Base-by-base conservation (phyloP, 2,797 vertebrate species). In the Triplophysa yarkandensis region DNA sequence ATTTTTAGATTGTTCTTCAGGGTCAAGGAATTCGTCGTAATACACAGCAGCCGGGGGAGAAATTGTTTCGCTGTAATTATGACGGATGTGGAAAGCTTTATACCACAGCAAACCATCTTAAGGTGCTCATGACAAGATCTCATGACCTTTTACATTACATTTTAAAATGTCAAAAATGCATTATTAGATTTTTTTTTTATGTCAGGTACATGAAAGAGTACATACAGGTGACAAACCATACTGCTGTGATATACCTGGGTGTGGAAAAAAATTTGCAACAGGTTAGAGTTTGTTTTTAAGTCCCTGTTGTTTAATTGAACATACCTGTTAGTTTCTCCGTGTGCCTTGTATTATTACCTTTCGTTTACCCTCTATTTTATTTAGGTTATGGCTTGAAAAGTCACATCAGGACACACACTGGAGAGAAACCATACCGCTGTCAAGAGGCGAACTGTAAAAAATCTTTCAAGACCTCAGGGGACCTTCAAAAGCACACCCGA, bases 221-320 rank as follows among this genome's bases (percentile, higher is more conserved):
- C 97, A 99, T 88, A 99, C 97, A 0, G 97, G 97, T 85, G 96
- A 98, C 86, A 95, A 97, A 82, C 97, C 97, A 0, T 98, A 99
- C 80, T 82, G 95, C 71, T 99, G 97, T 85, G 96, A 98, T 14
- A 94, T 95, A 85, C 88, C 88, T 10, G 93, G 95, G 74, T 99
- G 97, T 86, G 95, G 95, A 68, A 98, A 98, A 89, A 97, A 95
- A 77, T 99, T 99, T 91, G 96, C 97, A 81, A 99, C 97, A 95
- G 97, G 97, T 99, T 68, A 63, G 4, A 2, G 6, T 4, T 23
- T 7, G 13, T 54, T 2, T 27, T 4, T n/a, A n/a, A n/a, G n/a
- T n/a, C 9, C 2, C 43, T 44, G 43, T 44, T n/a, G 16, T 7
- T n/a, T 16, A n/a, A 46, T 46, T 46, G 17, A 46, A n/a, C 44